Base-by-base conservation (phyloP, 2,888 invertebrate species). In the Drosophila putrida region DNA sequence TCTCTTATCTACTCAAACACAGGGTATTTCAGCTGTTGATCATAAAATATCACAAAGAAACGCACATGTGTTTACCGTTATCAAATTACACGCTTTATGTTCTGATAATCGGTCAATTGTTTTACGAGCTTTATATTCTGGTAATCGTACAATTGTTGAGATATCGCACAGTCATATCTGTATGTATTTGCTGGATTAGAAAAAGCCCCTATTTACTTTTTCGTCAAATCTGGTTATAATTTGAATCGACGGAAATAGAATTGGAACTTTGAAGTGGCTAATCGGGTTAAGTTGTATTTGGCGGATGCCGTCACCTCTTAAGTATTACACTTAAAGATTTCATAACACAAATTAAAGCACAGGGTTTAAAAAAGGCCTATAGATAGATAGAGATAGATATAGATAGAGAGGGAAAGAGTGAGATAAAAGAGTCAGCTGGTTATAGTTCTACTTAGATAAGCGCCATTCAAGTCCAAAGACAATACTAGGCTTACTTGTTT, bases 401-500 rank as follows among this genome's bases (percentile, higher is more conserved):
- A n/a, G 13, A 5, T 8, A 8, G 8, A 41, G 31, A 39, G 33
- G 13, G 38, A 27, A 27, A 13, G 4, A 25, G 11, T 15, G 13
- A 57, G 46, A 57, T 3, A 31, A 6, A 8, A 0, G 6, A 51
- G 20, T n/a, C 10, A 35, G 8, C 36, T 33, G 10, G 43, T 1
- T 0, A 9, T 35, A 28, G 35, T 36, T 43, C 54, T 27, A 13
- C 9, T 33, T 20, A 27, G 75, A 75, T 58, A 78, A 71, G 70
- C 41, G 20, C 49, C 36, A 67, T 59, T 53, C 41, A 68, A 74
- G 54, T 62, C 54, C 6, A 36, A 50, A 66, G 60, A 70, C 66
- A 78, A 68, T 6, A 36, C 11, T 35, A 36, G 15, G 13, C 61
- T 51, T 36, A 61, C 54, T 66, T 73, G 71, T 71, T 61, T n/a